Evolutionary conservation across 2,797 vertebrate genomes (phyloP), one percentile per base, ranked within the genome.

Genomic region (Rhinichthys osculus): DNA sequence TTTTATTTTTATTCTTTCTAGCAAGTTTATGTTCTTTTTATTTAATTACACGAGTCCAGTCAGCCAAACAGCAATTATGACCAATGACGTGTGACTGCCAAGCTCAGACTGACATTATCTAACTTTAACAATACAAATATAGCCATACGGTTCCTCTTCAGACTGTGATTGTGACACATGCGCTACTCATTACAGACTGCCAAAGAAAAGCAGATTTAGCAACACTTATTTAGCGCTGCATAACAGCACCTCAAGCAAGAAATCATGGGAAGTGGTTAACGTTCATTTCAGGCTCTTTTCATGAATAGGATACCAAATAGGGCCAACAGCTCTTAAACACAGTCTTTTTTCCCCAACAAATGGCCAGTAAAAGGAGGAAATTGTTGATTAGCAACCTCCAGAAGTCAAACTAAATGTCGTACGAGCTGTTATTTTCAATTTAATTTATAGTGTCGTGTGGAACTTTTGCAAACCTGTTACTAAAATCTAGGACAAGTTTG

Each of bases 61-160:
- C 1, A 40, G 69, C 62, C 19, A 74, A 80, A 81, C 50, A 19
- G 11, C 54, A 72, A 44, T 76, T 54, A 64, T 44, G 8, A 52
- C 17, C 50, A 74, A 47, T 40, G 78, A 69, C 5, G 69, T 71
- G 38, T 78, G 76, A 87, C 57, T 67, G 59, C 71, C 66, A 54
- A 72, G 67, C 78, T n/a, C 73, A 69, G 67, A 30, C 38, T 59
- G 72, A 70, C 50, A 64, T 79, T 73, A 82, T 38, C 44, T 77
- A 57, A 76, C 23, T 59, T 84, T 84, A 81, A 87, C 70, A 52
- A 35, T 35, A 52, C 64, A 77, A 71, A 84, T 76, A 81, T 57
- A 87, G 70, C 47, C 59, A 69, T 54, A 64, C 7, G 14, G 69
- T 52, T 38, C 4, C 44, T 80, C 77, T 54, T 87, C 69, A 80